A percentile compares a stretch with the other conserved stretches of the same genome.
These are phyloP conservation scores for Lethrus apterus DNA, from an alignment of 1,140 invertebrate species.

Conservation along the genomic window DNA sequence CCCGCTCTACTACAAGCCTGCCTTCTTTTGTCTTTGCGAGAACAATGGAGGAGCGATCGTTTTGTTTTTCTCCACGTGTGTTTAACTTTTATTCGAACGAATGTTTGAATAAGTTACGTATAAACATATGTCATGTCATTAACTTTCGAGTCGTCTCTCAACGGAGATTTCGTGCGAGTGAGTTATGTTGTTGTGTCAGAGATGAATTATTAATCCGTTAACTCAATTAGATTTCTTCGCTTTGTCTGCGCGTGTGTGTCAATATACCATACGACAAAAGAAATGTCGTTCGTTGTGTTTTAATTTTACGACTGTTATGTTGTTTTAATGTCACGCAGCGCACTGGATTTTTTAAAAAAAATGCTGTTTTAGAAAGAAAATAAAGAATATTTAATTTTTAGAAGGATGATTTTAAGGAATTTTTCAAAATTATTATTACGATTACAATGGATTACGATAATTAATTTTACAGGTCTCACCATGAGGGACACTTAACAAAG, in stretches of 20 bases:
- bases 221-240: constrained; percentile 5
- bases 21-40: constrained; percentile 40
- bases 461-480: too few relatives aligned
- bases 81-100: constrained; percentile 16
- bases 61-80: constrained; percentile 25
- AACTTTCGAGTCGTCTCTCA: constrained; percentile 15
- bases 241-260: constrained; percentile 3
- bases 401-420: too few relatives aligned
- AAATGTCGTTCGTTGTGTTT: too few relatives aligned
- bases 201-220: constrained; percentile 7
- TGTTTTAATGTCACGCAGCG: too few relatives aligned
- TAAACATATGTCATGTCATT: constrained; percentile 11
- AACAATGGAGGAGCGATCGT: constrained; percentile 38
- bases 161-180: neutral
- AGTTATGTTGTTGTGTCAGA: constrained; percentile 1
- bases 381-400: too few relatives aligned
- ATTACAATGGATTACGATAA: too few relatives aligned
- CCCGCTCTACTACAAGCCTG: constrained; percentile 32
- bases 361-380: too few relatives aligned
- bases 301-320: too few relatives aligned
- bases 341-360: too few relatives aligned
- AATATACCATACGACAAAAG: too few relatives aligned
- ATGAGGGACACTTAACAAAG: too few relatives aligned
- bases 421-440: too few relatives aligned
- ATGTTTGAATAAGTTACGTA: constrained; percentile 12